Evolutionary conservation across 2,113 vertebrate genomes (phyloP), one percentile per base, ranked within the genome.

Genomic region (Falcunculus frontatus): DNA sequence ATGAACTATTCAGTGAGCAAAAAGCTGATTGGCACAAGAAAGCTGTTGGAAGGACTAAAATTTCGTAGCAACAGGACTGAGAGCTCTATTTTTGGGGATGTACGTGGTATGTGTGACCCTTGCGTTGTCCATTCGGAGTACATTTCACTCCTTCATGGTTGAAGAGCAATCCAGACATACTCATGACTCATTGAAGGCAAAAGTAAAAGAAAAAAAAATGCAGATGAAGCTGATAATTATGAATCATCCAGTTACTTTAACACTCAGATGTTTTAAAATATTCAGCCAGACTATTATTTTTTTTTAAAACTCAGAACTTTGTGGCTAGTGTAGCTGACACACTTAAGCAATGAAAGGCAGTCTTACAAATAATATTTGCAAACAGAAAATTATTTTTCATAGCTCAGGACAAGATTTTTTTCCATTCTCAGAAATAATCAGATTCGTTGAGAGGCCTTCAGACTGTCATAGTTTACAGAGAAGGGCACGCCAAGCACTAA

Each of bases 171-270:
- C 64, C 76, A 90, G 84, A 84, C 64, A 33, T 50, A 64, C 11
- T 73, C 27, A 56, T 96, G 95, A 93, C 79, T 93, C 93, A 90
- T 13, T 86, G 52, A 27, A 96, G 56, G 52, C 79, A 87, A 82
- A 35, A 91, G 68, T 9, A 84, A 84, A 87, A 73, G 18, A 59
- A 78, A 84, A 87, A 69, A 75, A 55, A 32, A 11, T 56, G 29
- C 46, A 86, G 87, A 90, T 84, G 89, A 86, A 83, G 33, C 9
- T 64, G 68, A 90, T 80, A 91, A 96, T 90, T 80, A 84, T 88
- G 85, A 95, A 87, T 95, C 75, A 95, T 80, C 22, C 23, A 30
- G 25, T 86, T 63, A 77, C 56, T 67, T 79, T 85, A 83, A 59
- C 37, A 59, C 10, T 91, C 67, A 83, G 37, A 73, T 84, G 87